These are phyloP conservation scores for Pammene fasciana DNA, from an alignment of 2,888 invertebrate species.

Conservation along the genomic window DNA sequence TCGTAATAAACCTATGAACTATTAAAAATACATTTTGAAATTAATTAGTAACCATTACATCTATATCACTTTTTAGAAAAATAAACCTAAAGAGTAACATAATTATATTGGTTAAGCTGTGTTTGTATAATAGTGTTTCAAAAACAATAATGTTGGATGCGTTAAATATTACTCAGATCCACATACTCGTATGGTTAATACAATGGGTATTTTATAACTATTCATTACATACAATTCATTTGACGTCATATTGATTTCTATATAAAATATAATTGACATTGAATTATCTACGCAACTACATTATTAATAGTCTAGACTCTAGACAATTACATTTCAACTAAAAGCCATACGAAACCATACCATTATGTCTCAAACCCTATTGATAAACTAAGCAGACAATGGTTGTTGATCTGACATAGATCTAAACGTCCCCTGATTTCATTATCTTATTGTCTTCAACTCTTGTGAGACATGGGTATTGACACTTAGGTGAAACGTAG, in stretches of 20 bases:
- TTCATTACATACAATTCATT: background rate
- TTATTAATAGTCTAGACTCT: background rate
- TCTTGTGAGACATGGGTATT: background rate
- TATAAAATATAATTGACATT: background rate
- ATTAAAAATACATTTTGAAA: constrained; percentile 3
- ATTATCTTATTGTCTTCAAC: background rate
- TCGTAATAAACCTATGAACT: background rate
- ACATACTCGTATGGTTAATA: background rate
- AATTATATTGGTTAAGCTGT: background rate
- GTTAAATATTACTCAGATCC: background rate
- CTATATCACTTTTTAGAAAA: too few relatives aligned
- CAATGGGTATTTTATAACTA: background rate
- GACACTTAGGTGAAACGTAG: background rate
- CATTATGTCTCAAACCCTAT: background rate
- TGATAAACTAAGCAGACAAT: constrained; percentile 12
- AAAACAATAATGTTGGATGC: background rate
- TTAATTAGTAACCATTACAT: background rate
- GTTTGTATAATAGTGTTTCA: background rate
- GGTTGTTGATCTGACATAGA: background rate
- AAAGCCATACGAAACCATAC: background rate
- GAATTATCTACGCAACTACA: background rate
- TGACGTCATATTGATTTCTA: background rate
- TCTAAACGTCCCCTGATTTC: background rate
- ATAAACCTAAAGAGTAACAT: too few relatives aligned
- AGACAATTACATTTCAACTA: constrained; percentile 1